These are phyloP conservation scores for Urechis unicinctus DNA, from an alignment of 2,888 invertebrate species.

Conservation along the genomic window DNA sequence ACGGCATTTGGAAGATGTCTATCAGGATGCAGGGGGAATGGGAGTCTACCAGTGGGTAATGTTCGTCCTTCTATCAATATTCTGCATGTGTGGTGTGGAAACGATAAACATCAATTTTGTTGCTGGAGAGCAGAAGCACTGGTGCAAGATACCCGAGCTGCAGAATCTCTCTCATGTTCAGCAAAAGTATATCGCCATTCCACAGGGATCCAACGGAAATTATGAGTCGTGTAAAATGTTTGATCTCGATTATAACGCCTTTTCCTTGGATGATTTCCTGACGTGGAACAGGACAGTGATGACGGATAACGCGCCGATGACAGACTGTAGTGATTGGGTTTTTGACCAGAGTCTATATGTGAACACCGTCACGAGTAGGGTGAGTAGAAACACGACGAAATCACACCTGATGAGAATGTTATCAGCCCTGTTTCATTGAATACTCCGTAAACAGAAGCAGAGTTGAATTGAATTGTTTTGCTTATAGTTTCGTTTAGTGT, in stretches of 20 bases:
- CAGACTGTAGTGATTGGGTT: constrained; percentile 8
- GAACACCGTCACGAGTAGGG: too few species aligned
- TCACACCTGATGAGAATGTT: too few species aligned
- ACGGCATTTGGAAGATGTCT: constrained; percentile 10
- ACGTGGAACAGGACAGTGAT: constrained; percentile 11
- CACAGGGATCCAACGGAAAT: not conserved
- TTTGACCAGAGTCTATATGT: constrained; percentile 11
- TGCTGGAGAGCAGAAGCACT: constrained; percentile 14
- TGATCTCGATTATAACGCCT: constrained; percentile 9
- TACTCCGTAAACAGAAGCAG: too few species aligned
- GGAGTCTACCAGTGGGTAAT: constrained; percentile 6
- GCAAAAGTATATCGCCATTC: constrained; percentile 18
- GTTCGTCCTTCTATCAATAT: not conserved
- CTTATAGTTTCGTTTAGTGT: too few species aligned
- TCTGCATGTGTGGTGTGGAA: constrained; percentile 9
- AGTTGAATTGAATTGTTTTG: too few species aligned
- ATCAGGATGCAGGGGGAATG: constrained; percentile 2
- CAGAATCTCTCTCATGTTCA: constrained; percentile 5
- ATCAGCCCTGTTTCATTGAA: too few species aligned
- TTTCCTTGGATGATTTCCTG: constrained; percentile 7
- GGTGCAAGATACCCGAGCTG: constrained; percentile 13
- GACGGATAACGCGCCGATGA: not conserved
- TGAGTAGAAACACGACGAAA: too few species aligned
- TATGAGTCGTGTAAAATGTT: constrained; percentile 12
- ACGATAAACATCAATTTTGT: constrained; percentile 15